Base-by-base conservation (phyloP, 2,113 vertebrate species). In the Colinus virginianus region DNA sequence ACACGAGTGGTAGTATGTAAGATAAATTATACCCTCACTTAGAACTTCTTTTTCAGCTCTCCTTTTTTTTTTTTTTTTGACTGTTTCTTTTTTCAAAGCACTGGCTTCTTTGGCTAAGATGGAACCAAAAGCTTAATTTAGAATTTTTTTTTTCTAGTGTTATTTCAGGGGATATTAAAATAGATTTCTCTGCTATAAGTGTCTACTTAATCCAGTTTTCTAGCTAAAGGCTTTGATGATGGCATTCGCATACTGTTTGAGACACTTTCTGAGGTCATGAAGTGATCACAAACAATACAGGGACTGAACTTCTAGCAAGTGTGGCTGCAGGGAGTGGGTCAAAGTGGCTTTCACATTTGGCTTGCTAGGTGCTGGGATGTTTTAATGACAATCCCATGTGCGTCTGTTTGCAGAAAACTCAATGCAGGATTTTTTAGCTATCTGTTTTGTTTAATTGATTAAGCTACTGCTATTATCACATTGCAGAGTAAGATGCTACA, bases 61-160 rank as follows among this genome's bases (percentile, higher is more conserved):
- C 45, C 70, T 63, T 94, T 92, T 84, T 90, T 93, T 62, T 75
- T 22, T 48, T 43, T 17, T 43, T 17, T 51, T 26, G 58, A 70
- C 70, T 90, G 82, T 53, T 80, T 84, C 80, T 84, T 84, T 93
- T 93, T 89, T 26, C 82, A 28, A 87, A 87, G 70, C n/a, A 23
- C 38, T 79, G 38, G 53, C 43, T 95, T 68, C 78, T 69, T 84
- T 77, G 63, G 63, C 61, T 79, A 93, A 94, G 63, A 93, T 74
- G 81, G 75, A 93, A 93, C 42, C 2, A n/a, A 95, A 95, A 89
- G 63, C 68, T 90, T 85, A 67, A 87, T 92, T 92, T 68, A 74
- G 78, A 19, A 19, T 9, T 26, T 25, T 74, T 80, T 80, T 46
- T 85, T 77, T 8, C 67, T 61, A 42, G 22, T 88, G 79, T 82